Conservation (phyloP, 2,113 vertebrate genomes). For the Phodopus roborovskii region DNA sequence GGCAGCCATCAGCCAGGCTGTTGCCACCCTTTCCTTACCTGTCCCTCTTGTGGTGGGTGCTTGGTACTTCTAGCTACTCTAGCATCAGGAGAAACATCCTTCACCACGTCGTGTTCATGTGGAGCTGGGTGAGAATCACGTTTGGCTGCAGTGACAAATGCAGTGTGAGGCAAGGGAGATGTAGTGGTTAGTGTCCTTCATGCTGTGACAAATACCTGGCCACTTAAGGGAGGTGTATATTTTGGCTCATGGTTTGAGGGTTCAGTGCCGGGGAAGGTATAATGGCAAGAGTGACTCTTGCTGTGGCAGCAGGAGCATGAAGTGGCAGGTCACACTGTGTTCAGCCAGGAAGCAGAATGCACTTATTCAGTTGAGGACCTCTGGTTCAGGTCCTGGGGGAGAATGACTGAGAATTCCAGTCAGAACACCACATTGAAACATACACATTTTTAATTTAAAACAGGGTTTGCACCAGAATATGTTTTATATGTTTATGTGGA, state of each 20-base stretch:
- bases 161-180: not conserved
- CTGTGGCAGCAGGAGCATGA: not conserved
- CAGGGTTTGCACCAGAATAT: not conserved
- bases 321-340: not conserved
- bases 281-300: not conserved
- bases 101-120: rapidly evolving
- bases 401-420: not conserved
- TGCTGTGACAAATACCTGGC: not conserved
- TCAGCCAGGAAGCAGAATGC: not conserved
- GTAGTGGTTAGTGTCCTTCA: not conserved
- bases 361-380: not conserved
- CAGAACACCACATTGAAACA: not conserved
- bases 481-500: not conserved
- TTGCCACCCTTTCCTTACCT: no score
- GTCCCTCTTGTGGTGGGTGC: no score
- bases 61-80: not conserved
- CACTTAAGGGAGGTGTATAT: not conserved
- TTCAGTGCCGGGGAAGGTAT: not conserved
- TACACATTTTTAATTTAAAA: not conserved
- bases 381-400: not conserved
- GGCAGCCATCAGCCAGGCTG: no score
- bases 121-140: not conserved
- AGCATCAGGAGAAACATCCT: not conserved
- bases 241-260: not conserved
- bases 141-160: rapidly evolving